A percentile compares a stretch with the other conserved stretches of the same genome.
These are phyloP conservation scores for Pollenia angustigena DNA, from an alignment of 2,888 invertebrate species.

Conservation along the genomic window DNA sequence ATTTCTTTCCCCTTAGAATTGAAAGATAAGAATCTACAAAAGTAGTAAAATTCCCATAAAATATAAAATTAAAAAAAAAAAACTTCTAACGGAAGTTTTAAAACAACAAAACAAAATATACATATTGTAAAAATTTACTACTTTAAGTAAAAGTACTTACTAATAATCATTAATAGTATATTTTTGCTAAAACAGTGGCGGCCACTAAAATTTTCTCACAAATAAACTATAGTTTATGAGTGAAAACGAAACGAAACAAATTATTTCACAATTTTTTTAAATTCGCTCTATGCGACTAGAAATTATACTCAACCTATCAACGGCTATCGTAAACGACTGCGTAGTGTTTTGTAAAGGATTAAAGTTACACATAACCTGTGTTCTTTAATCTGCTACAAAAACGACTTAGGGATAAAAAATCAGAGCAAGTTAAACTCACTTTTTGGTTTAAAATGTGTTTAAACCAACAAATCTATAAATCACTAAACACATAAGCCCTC, in stretches of 20 bases:
- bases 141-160: background rate
- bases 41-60: slow-evolving; percentile 23
- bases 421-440: too few relatives aligned
- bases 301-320: too few relatives aligned
- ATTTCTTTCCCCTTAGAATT: background rate
- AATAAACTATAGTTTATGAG: slow-evolving; percentile 51
- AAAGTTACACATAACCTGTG: too few relatives aligned
- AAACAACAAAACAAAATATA: slow-evolving; percentile 14
- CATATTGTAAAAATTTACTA: slow-evolving; percentile 5
- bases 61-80: background rate
- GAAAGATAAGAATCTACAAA: slow-evolving; percentile 41
- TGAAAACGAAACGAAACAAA: slow-evolving; percentile 26
- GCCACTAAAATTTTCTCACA: slow-evolving; percentile 52
- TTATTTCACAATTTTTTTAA: slow-evolving; percentile 33
- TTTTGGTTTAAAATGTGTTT: too few relatives aligned
- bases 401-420: too few relatives aligned
- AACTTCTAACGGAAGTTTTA: slow-evolving; percentile 42
- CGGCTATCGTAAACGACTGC: too few relatives aligned
- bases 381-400: too few relatives aligned
- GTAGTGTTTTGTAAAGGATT: too few relatives aligned
- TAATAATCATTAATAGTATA: slow-evolving; percentile 40
- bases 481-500: too few relatives aligned
- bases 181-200: slow-evolving; percentile 33
- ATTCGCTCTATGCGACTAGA: background rate
- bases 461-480: too few relatives aligned